Evolutionary conservation across 2,797 vertebrate species (phyloP), one percentile per base, ranked within the genome.

Genomic region (Xyrichtys novacula): DNA sequence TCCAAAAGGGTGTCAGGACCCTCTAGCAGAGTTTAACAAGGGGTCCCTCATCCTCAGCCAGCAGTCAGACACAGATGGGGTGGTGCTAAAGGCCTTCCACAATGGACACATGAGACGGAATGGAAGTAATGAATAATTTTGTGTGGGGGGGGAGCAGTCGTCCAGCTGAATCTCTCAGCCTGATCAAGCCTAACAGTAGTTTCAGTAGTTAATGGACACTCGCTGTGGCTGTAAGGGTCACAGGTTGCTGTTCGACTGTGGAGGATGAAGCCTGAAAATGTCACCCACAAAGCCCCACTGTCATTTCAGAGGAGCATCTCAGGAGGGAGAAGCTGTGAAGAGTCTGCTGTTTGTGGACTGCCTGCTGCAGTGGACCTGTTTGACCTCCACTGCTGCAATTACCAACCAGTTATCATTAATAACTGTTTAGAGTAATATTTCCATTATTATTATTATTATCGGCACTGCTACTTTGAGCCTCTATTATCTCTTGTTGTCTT

Each of bases 1-100:
- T 54, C 29, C 48, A 48, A 65, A 55, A 68, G 25, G 28, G 40
- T 67, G 36, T 53, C 28, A 68, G 47, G 59, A 47, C 14, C 58
- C 64, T 59, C 16, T 28, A 43, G 48, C 19, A 4, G 11, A 31
- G 34, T 31, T 28, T 42, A 53, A 67, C 25, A 29, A n/a, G 31
- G 34, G 1, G 22, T 40, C 19, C 36, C 9, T n/a, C 31, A 25
- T 28, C 25, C 39, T 15, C 36, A 29, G 32, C 20, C 50, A 56
- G 48, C 43, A 55, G 38, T 60, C 54, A 46, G 26, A 29, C 49
- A 36, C 25, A 50, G 60, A 78, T 44, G 44, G 19, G 42, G 50
- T 57, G 44, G 52, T 52, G 43, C 46, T 38, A 61, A 71, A 47
- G 44, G 32, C 34, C 26, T 23, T 42, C 28, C 29, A 29, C n/a